These are phyloP conservation scores for Brotula barbata DNA, from an alignment of 2,797 vertebrate genomes.

Conservation along the genomic window DNA sequence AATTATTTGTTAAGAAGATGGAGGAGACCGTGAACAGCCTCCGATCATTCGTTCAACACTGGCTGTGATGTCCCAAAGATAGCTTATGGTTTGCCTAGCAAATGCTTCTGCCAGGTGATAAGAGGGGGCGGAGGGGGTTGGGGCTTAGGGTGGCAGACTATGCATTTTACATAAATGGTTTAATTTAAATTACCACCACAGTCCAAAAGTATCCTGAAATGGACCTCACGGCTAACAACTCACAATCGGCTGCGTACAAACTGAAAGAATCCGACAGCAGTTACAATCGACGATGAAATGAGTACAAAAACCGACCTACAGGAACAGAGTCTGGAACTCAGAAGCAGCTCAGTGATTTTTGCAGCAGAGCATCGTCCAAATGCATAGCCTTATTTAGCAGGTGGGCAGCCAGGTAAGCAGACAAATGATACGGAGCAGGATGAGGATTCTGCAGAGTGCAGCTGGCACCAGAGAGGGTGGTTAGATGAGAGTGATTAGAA, in stretches of 20 bases:
- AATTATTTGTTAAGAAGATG: too few relatives aligned
- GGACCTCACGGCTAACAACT: too few relatives aligned
- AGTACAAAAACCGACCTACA: not conserved
- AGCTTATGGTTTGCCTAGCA: not conserved
- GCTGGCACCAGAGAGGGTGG: conserved; percentile 3
- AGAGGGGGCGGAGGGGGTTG: too few relatives aligned
- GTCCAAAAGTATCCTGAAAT: too few relatives aligned
- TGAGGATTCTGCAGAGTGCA: conserved; percentile 6
- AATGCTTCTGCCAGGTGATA: conserved; percentile 12
- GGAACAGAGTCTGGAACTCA: not conserved
- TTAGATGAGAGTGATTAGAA: not conserved
- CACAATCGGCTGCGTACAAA: not conserved
- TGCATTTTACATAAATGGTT: too few relatives aligned
- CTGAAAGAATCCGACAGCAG: not conserved
- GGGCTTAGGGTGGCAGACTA: too few relatives aligned
- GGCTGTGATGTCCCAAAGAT: not conserved
- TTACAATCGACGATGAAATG: not conserved
- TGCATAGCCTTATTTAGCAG: conserved; percentile 50
- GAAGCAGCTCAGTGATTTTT: conserved; percentile 8
- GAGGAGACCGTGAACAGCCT: not conserved
- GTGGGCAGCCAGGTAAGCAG: conserved; percentile 11
- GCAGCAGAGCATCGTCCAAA: conserved; percentile 26
- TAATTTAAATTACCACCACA: too few relatives aligned
- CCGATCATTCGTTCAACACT: not conserved
- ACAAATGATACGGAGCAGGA: conserved; percentile 11